Evolutionary conservation across 1,140 invertebrate genomes (phyloP).

Genomic region (Drosophila virilis): DNA sequence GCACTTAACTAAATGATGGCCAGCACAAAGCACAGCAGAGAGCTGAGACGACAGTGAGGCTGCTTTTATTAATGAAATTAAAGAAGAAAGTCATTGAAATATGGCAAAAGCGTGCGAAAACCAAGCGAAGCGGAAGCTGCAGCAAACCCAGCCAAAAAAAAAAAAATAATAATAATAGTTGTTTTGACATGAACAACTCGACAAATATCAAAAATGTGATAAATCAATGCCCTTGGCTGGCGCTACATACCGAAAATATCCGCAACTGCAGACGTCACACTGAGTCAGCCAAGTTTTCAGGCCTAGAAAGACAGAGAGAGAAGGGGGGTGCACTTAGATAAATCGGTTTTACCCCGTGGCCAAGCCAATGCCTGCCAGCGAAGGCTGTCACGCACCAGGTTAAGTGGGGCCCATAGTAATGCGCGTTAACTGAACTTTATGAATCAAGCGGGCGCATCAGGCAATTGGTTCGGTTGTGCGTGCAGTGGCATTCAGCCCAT

Average conservation of each 20-base stretch:
- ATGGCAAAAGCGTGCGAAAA: constrained; percentile 72
- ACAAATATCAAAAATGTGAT: constrained; percentile 14
- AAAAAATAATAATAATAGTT: no score
- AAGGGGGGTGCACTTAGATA: background rate
- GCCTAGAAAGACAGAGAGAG: no score
- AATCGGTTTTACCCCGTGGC: constrained; percentile 60
- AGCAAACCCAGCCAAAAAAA: constrained; percentile 31
- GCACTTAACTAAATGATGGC: constrained; percentile 74
- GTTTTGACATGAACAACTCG: constrained; percentile 20
- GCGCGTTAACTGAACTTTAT: constrained; percentile 47
- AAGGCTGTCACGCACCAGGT: constrained; percentile 64
- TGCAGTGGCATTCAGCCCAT: constrained; percentile 62
- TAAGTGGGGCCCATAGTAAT: constrained; percentile 54
- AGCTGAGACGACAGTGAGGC: constrained; percentile 2
- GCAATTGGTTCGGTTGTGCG: constrained; percentile 2
- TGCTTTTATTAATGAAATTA: constrained; percentile 78
- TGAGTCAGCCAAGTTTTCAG: constrained; percentile 19
- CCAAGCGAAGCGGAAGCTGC: constrained; percentile 59
- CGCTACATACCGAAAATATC: constrained; percentile 13
- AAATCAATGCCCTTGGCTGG: constrained; percentile 61
- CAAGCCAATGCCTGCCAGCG: constrained; percentile 52
- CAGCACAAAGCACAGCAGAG: constrained; percentile 3
- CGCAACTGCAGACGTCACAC: constrained; percentile 25
- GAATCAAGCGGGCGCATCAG: constrained; percentile 46
- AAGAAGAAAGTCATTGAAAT: constrained; percentile 67